Evolutionary conservation across 2,797 vertebrate species (phyloP).

Genomic region (Poeciliopsis paucimaculata): DNA sequence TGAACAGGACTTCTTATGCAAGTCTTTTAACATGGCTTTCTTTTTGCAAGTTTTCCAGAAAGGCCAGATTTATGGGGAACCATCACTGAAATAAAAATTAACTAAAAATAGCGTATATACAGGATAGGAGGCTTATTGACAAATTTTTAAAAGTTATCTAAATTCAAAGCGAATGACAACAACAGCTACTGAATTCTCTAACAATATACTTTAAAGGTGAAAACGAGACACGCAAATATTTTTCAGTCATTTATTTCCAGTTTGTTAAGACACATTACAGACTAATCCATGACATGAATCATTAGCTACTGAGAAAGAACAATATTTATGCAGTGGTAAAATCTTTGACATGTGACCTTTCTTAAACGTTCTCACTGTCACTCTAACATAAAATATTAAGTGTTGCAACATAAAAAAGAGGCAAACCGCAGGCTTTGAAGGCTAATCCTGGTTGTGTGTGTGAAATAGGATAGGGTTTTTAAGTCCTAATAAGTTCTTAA

Average conservation of each 20-base stretch:
- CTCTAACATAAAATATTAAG: constrained; percentile 70
- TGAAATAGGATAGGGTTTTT: constrained; percentile 70
- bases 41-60: background rate
- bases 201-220: constrained; percentile 10
- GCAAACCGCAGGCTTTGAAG: constrained; percentile 67
- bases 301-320: constrained; percentile 40
- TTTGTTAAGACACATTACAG: constrained; percentile 19
- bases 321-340: constrained; percentile 14
- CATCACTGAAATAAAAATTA: background rate
- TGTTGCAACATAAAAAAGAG: constrained; percentile 65
- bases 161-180: constrained; percentile 20
- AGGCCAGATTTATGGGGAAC: background rate
- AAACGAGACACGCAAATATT: constrained; percentile 34
- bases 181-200: background rate
- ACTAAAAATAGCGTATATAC: background rate
- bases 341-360: constrained; percentile 61
- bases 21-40: background rate
- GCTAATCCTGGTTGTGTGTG: constrained; percentile 59
- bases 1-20: background rate
- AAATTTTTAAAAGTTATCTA: constrained; percentile 18
- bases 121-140: background rate
- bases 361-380: constrained; percentile 52
- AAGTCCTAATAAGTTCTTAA: constrained; percentile 77
- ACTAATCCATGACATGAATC: constrained; percentile 31
- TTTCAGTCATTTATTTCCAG: constrained; percentile 27